Conservation (phyloP, 37 sponge, comb jelly and placozoan genomes). For the Oopsacas minuta region DNA sequence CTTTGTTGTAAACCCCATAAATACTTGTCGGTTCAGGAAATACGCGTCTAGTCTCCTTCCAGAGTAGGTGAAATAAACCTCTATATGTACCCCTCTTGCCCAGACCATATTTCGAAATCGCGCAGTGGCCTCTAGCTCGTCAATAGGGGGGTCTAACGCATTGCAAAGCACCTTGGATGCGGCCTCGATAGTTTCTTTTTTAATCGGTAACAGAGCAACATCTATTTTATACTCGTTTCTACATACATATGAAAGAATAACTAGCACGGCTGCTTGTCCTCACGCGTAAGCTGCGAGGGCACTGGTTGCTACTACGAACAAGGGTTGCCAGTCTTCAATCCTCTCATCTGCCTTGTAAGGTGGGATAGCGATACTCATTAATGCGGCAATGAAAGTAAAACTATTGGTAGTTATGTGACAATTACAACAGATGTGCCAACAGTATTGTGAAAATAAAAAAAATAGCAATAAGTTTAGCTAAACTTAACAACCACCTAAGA, state of each 20-base stretch:
- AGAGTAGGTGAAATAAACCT: neutral
- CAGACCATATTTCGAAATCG: neutral
- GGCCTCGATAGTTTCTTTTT: constrained; percentile 9
- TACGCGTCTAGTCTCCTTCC: neutral
- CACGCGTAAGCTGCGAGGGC: neutral
- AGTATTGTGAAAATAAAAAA: neutral
- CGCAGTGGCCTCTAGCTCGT: constrained; percentile 19
- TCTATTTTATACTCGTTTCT: neutral
- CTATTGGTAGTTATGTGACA: neutral
- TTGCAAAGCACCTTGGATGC: constrained; percentile 8
- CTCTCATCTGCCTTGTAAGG: neutral
- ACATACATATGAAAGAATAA: neutral
- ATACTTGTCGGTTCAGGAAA: neutral
- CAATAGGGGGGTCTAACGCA: neutral
- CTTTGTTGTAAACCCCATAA: neutral
- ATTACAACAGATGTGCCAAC: neutral
- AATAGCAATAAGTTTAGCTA: neutral
- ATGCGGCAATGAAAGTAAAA: neutral
- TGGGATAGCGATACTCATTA: neutral
- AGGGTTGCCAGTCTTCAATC: constrained; percentile 8
- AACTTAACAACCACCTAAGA: neutral
- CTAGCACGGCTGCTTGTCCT: neutral
- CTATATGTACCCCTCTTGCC: neutral
- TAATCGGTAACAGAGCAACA: neutral
- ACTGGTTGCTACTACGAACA: constrained; percentile 4